Evolutionary conservation across 2,113 vertebrate genomes (phyloP), one percentile per base, ranked within the genome.

Genomic region (Larimichthys polyactis): DNA sequence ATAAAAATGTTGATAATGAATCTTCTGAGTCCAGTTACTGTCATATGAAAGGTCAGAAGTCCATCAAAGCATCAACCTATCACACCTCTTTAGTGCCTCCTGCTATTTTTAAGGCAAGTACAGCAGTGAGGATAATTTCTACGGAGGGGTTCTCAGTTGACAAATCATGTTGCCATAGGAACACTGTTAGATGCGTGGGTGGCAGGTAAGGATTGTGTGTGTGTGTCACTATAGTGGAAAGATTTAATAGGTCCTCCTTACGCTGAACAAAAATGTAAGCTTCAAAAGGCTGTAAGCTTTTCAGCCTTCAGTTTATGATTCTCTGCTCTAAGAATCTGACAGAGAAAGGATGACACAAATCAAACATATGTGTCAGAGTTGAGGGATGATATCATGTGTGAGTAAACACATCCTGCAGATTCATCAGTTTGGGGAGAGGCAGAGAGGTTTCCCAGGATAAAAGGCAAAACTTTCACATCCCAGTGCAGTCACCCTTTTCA

Each of bases 81-180:
- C n/a, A 32, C 1, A 16, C 62, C 60, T 63, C 74, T 81, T 49
- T 67, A 75, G 67, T 67, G 59, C 77, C 81, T 67, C 76, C 70
- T 86, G 78, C 84, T 63, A 74, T 63, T 60, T 71, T 67, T 67
- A 64, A 63, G 58, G 74, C 62, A 74, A 77, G 62, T 63, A 52
- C 51, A 79, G 69, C 76, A 76, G 43, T 59, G 51, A 85, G 60
- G 74, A 85, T n/a, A 19, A 32, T 75, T 58, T 70, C 64, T 54
- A 58, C 68, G 52, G 51, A 52, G 78, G 81, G 79, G 59, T 64
- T 78, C 78, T 87, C 66, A 68, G 89, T 88, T 91, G 91, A 93
- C 86, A 92, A 89, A 86, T 78, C 84, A 83, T 17, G 91, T 94
- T 94, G 90, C 90, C 90, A 92, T 94, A 90, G 93, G 84, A 95